These are phyloP conservation scores for Rhipidura dahli DNA, from an alignment of 2,113 vertebrate genomes.

Conservation along the genomic window DNA sequence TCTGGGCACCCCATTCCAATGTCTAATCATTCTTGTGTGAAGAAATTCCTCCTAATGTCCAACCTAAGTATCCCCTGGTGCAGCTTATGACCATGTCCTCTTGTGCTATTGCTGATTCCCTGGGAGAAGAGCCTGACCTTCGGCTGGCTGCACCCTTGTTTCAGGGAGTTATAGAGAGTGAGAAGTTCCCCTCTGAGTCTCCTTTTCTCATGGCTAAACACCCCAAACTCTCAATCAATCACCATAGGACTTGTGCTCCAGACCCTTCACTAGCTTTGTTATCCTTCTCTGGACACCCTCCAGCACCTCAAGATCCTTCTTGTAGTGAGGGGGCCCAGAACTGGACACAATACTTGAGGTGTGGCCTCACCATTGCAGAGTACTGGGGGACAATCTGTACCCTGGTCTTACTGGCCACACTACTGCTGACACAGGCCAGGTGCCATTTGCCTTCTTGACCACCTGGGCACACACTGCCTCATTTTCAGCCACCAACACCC, in stretches of 20 bases:
- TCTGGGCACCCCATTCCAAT: too few species aligned
- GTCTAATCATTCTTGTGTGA: too few species aligned
- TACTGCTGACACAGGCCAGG: not conserved
- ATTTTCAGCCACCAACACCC: not conserved
- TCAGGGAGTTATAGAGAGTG: too few species aligned
- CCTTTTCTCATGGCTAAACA: not conserved
- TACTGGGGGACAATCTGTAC: not conserved
- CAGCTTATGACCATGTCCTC: not conserved
- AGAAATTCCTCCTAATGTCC: not conserved
- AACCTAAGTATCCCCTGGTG: rapidly evolving
- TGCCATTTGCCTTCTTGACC: not conserved
- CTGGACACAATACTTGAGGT: rapidly evolving
- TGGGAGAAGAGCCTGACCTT: not conserved
- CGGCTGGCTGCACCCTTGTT: not conserved
- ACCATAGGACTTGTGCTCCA: not conserved
- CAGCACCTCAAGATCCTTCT: not conserved
- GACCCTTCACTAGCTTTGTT: not conserved
- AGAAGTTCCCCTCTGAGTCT: not conserved
- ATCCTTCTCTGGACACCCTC: not conserved
- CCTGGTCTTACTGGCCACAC: not conserved
- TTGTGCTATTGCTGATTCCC: not conserved
- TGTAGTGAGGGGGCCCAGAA: not conserved
- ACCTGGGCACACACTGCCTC: not conserved
- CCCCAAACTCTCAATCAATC: too few species aligned
- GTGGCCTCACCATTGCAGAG: rapidly evolving